Evolutionary conservation across 2,797 vertebrate genomes (phyloP).

Genomic region (Leuciscus waleckii): DNA sequence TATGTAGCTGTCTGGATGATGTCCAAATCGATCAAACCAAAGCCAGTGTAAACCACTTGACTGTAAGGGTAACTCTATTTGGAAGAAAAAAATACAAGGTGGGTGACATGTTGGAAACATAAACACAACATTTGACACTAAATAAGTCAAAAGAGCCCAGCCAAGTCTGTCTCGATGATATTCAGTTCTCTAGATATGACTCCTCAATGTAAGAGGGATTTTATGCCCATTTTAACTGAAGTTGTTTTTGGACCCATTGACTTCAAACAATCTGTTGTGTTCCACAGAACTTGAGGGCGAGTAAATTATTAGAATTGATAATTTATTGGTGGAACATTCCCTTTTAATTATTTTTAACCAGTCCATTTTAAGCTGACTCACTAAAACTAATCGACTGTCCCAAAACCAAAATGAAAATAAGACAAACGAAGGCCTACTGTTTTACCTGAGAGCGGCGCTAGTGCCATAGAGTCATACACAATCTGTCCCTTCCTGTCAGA

Average conservation of each 20-base stretch:
- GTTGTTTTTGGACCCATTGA: background rate
- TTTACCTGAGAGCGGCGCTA: slow-evolving; percentile 68
- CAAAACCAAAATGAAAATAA: background rate
- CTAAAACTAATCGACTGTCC: background rate
- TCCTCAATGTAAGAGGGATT: background rate
- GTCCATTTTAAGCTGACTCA: background rate
- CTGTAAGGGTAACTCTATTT: background rate
- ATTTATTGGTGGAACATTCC: background rate
- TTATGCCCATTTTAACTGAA: background rate
- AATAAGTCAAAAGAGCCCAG: background rate
- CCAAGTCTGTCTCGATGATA: background rate
- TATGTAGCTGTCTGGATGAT: background rate
- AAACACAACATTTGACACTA: too few relatives aligned
- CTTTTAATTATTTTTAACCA: background rate
- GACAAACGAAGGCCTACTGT: background rate
- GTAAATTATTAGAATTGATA: background rate
- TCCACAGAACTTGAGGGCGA: background rate
- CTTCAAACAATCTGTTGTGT: background rate
- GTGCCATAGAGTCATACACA: slow-evolving; percentile 63
- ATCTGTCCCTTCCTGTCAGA: slow-evolving; percentile 65
- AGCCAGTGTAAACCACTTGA: background rate
- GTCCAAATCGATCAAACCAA: background rate
- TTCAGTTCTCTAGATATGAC: background rate
- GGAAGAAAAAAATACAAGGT: background rate
- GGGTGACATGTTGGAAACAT: background rate